Percentiles rank a stretch among this genome's conserved stretches.
These are phyloP conservation scores for Delphinapterus leucas DNA, from an alignment of 2,113 vertebrate genomes.

Conservation along the genomic window DNA sequence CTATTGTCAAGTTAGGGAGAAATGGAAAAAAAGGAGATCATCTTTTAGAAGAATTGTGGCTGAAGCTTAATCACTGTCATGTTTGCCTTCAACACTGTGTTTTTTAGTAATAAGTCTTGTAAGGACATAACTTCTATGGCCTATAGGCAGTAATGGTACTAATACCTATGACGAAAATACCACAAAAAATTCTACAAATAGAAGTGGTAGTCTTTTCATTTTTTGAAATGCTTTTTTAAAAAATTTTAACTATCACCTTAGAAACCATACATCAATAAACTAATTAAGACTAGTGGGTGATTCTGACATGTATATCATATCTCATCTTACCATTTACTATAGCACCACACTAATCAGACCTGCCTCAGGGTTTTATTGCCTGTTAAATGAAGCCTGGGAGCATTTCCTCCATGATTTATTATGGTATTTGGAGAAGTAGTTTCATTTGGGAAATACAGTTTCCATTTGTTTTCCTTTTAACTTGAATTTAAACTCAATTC, in stretches of 20 bases:
- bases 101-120: not conserved
- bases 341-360: not conserved
- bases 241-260: not conserved
- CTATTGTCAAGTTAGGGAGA: not conserved
- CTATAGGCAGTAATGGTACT: not conserved
- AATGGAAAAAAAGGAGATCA: not conserved
- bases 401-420: constrained; percentile 41
- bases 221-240: not conserved
- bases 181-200: not conserved
- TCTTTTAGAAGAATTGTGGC: not conserved
- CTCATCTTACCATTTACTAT: not conserved
- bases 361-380: not conserved
- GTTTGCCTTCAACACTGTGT: not conserved
- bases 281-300: not conserved
- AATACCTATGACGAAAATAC: not conserved
- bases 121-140: not conserved
- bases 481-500: constrained; percentile 29
- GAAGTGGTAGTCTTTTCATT: not conserved
- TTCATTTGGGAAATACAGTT: constrained; percentile 34
- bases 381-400: not conserved
- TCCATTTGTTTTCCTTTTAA: constrained; percentile 39
- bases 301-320: not conserved
- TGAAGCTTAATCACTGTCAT: not conserved
- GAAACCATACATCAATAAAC: not conserved
- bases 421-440: not conserved